Evolutionary conservation across 2,888 invertebrate species (phyloP), one percentile per base, ranked within the genome.

Genomic region (Lithophane ornitopus): DNA sequence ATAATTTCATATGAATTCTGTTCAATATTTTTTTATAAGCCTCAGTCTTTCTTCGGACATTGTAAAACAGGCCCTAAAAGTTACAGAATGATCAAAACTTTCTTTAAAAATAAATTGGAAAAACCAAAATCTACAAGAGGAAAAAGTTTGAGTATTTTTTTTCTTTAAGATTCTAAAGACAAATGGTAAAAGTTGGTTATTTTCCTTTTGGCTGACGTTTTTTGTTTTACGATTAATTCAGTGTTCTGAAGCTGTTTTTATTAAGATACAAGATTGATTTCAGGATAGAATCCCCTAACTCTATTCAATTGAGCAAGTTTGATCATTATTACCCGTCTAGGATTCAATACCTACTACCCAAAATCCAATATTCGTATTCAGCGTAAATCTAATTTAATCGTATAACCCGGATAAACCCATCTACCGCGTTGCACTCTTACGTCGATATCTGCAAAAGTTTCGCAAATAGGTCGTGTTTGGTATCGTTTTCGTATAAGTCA

Each of bases 181-280:
- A 74, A 75, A 74, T 74, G 56, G 16, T 16, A n/a, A 52, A 76
- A 65, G 75, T 75, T 75, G 11, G 41, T 49, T 1, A 44, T 19
- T 9, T 28, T 65, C 3, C 34, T 26, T 39, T 26, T 61, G n/a
- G 11, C 9, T 54, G 11, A 3, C 7, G 34, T n/a, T 46, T 58
- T 52, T 62, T 62, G 22, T 26, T 59, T 70, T 26, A 49, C 7
- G 19, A 73, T 61, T 49, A 14, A 70, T 59, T 59, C 22, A 19
- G 2, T 49, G 39, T n/a, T 28, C 3, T 26, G 6, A 26, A 58
- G 16, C n/a, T 39, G 39, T 73, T 46, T 72, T 41, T 71, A 34
- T 22, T 34, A 22, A 22, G 7, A 12, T 61, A 61, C 14, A n/a
- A 26, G 7, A 26, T 26, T 12, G 26, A 44, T 63, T 44, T 44